Conservation (phyloP, 2,113 vertebrate species). For the Pithys albifrons region DNA sequence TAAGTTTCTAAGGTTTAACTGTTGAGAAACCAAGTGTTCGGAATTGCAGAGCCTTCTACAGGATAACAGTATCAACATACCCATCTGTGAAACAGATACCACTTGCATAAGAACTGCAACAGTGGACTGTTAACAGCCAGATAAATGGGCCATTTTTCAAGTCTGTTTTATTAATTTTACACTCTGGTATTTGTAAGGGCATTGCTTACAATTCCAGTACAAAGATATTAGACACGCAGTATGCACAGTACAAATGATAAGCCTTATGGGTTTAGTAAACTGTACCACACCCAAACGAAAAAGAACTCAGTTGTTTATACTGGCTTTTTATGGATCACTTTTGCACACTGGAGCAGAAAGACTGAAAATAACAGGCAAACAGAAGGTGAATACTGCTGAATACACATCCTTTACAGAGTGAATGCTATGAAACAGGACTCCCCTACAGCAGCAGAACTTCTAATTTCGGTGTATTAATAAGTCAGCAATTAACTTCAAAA, state of each 20-base stretch:
- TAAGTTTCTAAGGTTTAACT: not conserved
- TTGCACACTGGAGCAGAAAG: not conserved
- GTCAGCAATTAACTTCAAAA: not conserved
- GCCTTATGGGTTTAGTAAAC: not conserved
- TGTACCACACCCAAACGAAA: not conserved
- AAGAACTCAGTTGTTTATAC: not conserved
- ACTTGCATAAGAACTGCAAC: not conserved
- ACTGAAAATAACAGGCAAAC: not conserved
- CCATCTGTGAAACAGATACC: not conserved
- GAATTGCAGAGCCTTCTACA: not conserved
- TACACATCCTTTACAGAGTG: not conserved
- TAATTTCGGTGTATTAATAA: not conserved
- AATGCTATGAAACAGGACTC: not conserved
- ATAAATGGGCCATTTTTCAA: not conserved
- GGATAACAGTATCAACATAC: not conserved
- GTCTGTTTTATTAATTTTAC: not conserved
- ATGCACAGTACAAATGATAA: not conserved
- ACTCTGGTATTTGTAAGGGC: not conserved
- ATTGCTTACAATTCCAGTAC: not conserved
- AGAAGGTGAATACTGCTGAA: not conserved
- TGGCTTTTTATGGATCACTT: not conserved
- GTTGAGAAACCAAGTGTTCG: not conserved
- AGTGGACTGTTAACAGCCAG: not conserved
- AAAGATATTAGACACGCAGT: not conserved
- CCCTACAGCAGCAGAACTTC: not conserved